A percentile compares a stretch with the other conserved stretches of the same genome.
Evolutionary conservation across 1,140 invertebrate genomes (phyloP).

Genomic region (Cylas formicarius): DNA sequence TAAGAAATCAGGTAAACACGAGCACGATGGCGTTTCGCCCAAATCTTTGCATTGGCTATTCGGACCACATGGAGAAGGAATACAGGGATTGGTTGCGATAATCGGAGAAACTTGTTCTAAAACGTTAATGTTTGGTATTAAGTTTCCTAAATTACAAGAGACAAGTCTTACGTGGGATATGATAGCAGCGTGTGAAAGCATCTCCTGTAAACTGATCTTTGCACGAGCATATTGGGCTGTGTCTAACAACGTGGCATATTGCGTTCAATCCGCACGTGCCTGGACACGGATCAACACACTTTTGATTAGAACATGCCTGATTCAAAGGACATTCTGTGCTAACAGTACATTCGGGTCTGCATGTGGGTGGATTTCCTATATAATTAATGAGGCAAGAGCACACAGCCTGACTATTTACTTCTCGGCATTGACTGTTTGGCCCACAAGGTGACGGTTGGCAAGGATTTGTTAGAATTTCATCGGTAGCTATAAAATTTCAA

Average conservation of each 20-base stretch:
- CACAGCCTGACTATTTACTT: slow-evolving; percentile 47
- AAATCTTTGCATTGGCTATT: slow-evolving; percentile 49
- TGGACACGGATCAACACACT: slow-evolving; percentile 61
- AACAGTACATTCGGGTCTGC: slow-evolving; percentile 58
- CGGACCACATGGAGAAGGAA: slow-evolving; percentile 54
- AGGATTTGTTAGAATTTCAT: slow-evolving; percentile 39
- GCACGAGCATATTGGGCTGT: slow-evolving; percentile 55
- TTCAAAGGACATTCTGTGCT: slow-evolving; percentile 56
- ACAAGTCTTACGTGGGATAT: slow-evolving; percentile 38
- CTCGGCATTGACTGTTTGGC: slow-evolving; percentile 50
- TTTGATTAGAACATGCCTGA: slow-evolving; percentile 56
- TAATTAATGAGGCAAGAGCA: slow-evolving; percentile 58
- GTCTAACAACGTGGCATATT: slow-evolving; percentile 51
- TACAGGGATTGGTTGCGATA: slow-evolving; percentile 49
- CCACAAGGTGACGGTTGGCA: slow-evolving; percentile 53
- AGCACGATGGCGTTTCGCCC: slow-evolving; percentile 50
- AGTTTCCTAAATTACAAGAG: not conserved
- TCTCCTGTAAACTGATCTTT: slow-evolving; percentile 50
- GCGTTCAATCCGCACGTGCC: slow-evolving; percentile 53
- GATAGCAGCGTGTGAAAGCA: slow-evolving; percentile 49
- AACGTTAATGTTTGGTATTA: slow-evolving; percentile 16
- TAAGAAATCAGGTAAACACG: slow-evolving; percentile 49
- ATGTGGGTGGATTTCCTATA: slow-evolving; percentile 55
- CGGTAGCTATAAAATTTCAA: slow-evolving; percentile 31
- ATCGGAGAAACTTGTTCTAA: slow-evolving; percentile 34